Percentiles rank a stretch among this genome's conserved stretches.
These are phyloP conservation scores for Chascanopsetta lugubris DNA, from an alignment of 2,113 vertebrate species.

Conservation along the genomic window DNA sequence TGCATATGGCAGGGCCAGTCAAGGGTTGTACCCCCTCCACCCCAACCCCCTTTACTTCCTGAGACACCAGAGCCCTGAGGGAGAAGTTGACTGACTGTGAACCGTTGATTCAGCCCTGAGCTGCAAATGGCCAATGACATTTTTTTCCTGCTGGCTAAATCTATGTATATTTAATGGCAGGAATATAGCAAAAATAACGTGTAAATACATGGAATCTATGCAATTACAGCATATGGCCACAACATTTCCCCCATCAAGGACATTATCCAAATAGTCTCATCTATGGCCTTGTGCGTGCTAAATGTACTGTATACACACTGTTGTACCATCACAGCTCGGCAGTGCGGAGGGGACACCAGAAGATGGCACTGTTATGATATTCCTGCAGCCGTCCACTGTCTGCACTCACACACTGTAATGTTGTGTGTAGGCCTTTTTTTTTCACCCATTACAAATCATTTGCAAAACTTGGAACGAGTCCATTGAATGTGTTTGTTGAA, in stretches of 20 bases:
- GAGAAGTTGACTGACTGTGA: conserved; percentile 10
- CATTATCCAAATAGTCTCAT: background rate
- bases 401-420: conserved; percentile 23
- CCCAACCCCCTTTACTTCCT: conserved; percentile 62
- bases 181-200: background rate
- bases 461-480: background rate
- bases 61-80: conserved; percentile 42
- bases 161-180: background rate
- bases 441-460: conserved; percentile 1
- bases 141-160: background rate
- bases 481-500: background rate
- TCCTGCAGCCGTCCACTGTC: conserved; percentile 20
- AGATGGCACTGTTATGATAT: conserved; percentile 66
- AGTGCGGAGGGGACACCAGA: conserved; percentile 53
- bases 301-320: background rate
- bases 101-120: background rate
- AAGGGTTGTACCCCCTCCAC: conserved; percentile 16
- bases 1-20: conserved; percentile 33
- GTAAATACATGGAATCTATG: background rate
- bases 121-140: background rate
- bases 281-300: background rate
- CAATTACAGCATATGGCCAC: background rate
- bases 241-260: background rate
- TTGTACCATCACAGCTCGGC: conserved; percentile 22
- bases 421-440: conserved; percentile 6